Evolutionary conservation across 2,888 invertebrate species (phyloP), one percentile per base, ranked within the genome.

Genomic region (Philonicus albiceps): DNA sequence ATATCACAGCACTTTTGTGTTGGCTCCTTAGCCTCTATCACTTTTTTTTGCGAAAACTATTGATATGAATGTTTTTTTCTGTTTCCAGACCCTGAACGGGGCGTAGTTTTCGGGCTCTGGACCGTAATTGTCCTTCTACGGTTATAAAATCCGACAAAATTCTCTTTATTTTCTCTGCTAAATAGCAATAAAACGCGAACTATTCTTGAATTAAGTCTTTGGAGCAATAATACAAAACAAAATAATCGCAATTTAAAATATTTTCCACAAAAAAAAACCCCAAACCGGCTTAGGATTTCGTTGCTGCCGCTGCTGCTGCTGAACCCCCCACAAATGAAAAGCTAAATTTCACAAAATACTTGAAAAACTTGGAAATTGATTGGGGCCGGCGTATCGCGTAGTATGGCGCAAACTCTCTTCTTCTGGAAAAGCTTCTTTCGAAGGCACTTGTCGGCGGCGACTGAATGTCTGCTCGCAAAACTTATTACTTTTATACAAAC

Each of bases 401-500:
- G 55, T 43, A 80, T 80, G 31, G 80, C 80, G 43, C 27, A 80
- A 80, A n/a, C n/a, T n/a, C 53, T 43, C 53, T 34, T 43, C 22
- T 34, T 37, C 37, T 37, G 37, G 37, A 16, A 80, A 74, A 84
- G 55, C 76, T 84, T 85, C 78, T 78, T 49, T 72, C 49, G 30
- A 87, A 87, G 86, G 86, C 86, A 86, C 86, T 83, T 86, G 83
- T 86, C 75, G 78, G 37, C 64, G 93, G 94, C 94, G 95, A 94
- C 95, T 95, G 94, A 93, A 93, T 93, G 94, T 94, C 95, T 95
- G 93, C 92, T 92, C 92, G 91, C 89, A 90, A 93, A 93, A 90
- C 93, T 89, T 89, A 89, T 88, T 87, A 89, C 89, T 91, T 92
- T 92, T 91, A 92, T 91, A 89, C 86, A 89, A 91, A 89, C 74